Conservation (phyloP, 2,888 invertebrate genomes). For the Cheilosia impressa region DNA sequence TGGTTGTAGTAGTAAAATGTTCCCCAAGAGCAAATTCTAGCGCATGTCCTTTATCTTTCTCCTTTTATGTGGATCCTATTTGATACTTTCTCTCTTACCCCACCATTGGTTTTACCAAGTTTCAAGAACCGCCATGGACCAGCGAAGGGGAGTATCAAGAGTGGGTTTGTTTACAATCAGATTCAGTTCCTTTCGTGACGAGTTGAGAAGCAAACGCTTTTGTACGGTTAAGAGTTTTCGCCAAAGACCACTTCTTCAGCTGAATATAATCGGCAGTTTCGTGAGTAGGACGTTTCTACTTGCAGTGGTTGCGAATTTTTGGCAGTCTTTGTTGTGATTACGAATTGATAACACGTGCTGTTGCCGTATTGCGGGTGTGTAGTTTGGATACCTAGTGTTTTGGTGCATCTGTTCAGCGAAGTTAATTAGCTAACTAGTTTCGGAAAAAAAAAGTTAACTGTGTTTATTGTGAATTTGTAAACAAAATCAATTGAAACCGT, state of each 20-base stretch:
- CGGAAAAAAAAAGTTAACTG: background rate
- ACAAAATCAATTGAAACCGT: background rate
- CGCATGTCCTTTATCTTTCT: slow-evolving; percentile 61
- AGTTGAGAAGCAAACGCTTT: slow-evolving; percentile 49
- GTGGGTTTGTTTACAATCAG: slow-evolving; percentile 71
- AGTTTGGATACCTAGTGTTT: background rate
- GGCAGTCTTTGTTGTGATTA: slow-evolving; percentile 69
- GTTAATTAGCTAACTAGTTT: background rate
- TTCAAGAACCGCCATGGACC: slow-evolving; percentile 27
- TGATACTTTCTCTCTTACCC: slow-evolving; percentile 37
- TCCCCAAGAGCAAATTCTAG: slow-evolving; percentile 24
- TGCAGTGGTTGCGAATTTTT: slow-evolving; percentile 22
- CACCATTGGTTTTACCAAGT: slow-evolving; percentile 68
- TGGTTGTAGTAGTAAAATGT: slow-evolving; percentile 14
- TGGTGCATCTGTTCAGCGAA: background rate
- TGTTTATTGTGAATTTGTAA: background rate
- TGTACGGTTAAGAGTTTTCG: slow-evolving; percentile 29
- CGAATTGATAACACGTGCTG: slow-evolving; percentile 67
- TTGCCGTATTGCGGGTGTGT: slow-evolving; percentile 9
- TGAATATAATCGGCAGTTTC: slow-evolving; percentile 7
- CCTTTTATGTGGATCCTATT: slow-evolving; percentile 59
- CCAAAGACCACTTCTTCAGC: background rate
- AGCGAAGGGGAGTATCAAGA: slow-evolving; percentile 20
- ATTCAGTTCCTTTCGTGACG: slow-evolving; percentile 69
- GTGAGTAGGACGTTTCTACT: slow-evolving; percentile 39